Percentiles rank a stretch among this genome's conserved stretches.
phyloP scores from a whole-genome alignment of 2,888 invertebrate species.

The Drosophila meridionalis region DNA sequence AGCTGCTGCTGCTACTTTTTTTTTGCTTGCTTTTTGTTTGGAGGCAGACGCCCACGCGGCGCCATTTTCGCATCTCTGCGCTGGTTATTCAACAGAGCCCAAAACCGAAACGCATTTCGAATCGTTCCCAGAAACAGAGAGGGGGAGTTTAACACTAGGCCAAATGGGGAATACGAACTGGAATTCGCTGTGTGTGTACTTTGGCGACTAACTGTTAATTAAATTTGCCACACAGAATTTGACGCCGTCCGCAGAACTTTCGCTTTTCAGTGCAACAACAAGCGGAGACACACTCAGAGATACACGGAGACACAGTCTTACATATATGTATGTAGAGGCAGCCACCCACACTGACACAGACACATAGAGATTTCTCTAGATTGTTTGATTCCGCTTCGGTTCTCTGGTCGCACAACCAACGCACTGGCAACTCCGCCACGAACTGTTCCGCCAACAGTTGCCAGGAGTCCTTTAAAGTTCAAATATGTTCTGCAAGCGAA shows the following conservation, averaged over 20 bases:
- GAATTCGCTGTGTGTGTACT: neutral
- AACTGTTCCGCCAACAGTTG: constrained; percentile 61
- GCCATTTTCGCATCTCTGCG: constrained; percentile 61
- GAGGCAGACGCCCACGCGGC: constrained; percentile 75
- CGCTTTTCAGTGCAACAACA: constrained; percentile 47
- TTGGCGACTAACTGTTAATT: constrained; percentile 32
- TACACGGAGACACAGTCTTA: constrained; percentile 4
- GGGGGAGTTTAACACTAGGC: neutral
- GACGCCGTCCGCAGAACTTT: constrained; percentile 50
- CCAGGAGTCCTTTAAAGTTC: constrained; percentile 38
- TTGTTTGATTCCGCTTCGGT: neutral
- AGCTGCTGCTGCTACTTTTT: constrained; percentile 2
- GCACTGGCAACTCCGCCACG: constrained; percentile 80
- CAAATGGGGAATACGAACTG: neutral
- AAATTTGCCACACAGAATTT: constrained; percentile 45
- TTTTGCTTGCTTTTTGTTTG: constrained; percentile 34
- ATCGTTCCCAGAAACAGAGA: neutral
- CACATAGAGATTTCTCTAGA: neutral
- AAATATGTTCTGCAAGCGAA: constrained; percentile 33
- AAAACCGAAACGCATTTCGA: constrained; percentile 20
- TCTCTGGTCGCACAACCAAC: constrained; percentile 67
- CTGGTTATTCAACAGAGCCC: constrained; percentile 64
- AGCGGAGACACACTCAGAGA: constrained; percentile 10
- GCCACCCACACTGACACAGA: constrained; percentile 35
- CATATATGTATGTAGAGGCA: constrained; percentile 6